Conservation (phyloP, 1,140 invertebrate genomes). For the Melitaea cinxia region DNA sequence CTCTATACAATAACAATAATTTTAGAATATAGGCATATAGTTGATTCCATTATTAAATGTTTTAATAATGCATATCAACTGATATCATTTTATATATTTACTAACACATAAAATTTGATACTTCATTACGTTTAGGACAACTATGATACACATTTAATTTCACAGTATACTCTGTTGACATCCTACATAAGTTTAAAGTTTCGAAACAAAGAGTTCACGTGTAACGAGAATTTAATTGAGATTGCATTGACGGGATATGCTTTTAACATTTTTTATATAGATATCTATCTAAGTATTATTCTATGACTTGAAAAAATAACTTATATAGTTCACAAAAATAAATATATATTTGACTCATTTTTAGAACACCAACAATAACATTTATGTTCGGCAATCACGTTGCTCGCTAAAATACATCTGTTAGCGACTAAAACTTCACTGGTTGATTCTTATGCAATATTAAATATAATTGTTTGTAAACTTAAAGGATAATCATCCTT, state of each 20-base stretch:
- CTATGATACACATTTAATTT: not conserved
- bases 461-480: conserved; percentile 15
- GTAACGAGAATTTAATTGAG: conserved; percentile 10
- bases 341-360: conserved; percentile 33
- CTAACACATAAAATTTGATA: not conserved
- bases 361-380: conserved; percentile 31
- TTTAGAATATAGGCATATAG: not conserved
- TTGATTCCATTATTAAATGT: not conserved
- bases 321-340: conserved; percentile 40
- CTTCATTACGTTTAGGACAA: not conserved
- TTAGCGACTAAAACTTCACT: conserved; percentile 1
- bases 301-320: conserved; percentile 40
- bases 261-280: conserved; percentile 21
- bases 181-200: not conserved
- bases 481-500: conserved; percentile 4
- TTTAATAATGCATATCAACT: conserved; percentile 1
- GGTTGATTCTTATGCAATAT: conserved; percentile 1
- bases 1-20: no score
- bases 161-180: not conserved
- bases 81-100: not conserved
- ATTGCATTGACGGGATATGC: conserved; percentile 26
- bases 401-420: conserved; percentile 20
- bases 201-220: not conserved
- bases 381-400: conserved; percentile 11
- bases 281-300: conserved; percentile 35